Evolutionary conservation across 2,888 invertebrate species (phyloP).

Genomic region (Thera obeliscata): DNA sequence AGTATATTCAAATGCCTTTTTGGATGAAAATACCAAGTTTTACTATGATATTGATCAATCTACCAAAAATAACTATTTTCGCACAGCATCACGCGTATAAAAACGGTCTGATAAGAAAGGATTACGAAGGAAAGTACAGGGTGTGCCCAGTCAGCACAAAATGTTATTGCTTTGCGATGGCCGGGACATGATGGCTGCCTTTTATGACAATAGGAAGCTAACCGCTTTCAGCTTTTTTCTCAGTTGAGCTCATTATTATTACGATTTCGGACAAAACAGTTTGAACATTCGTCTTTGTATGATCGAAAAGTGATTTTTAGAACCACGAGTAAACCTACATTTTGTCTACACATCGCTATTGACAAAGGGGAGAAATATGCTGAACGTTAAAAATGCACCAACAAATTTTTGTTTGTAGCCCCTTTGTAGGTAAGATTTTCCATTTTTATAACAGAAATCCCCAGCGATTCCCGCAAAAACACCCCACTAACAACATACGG

Average conservation of each 20-base stretch:
- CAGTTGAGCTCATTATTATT: neutral
- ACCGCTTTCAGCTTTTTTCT: neutral
- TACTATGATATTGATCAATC: constrained; percentile 1
- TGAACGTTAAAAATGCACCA: too few relatives aligned
- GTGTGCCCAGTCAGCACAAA: constrained; percentile 48
- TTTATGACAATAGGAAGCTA: constrained; percentile 10
- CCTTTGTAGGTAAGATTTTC: neutral
- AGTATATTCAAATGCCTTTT: too few relatives aligned
- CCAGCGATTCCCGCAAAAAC: constrained; percentile 4
- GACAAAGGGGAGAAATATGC: too few relatives aligned
- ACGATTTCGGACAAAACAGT: constrained; percentile 2
- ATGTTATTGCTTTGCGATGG: constrained; percentile 46
- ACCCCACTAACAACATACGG: constrained; percentile 8
- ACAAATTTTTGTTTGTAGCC: neutral
- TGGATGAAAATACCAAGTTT: neutral
- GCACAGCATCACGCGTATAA: constrained; percentile 21
- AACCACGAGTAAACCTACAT: too few relatives aligned
- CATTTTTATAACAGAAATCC: constrained; percentile 14
- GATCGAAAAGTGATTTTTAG: neutral
- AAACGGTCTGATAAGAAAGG: constrained; percentile 39
- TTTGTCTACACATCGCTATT: too few relatives aligned
- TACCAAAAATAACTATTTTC: neutral
- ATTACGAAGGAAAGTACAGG: constrained; percentile 23
- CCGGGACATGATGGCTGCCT: constrained; percentile 24
- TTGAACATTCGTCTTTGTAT: neutral